Conservation (phyloP, 2,888 invertebrate species). For the Pocota personata region DNA sequence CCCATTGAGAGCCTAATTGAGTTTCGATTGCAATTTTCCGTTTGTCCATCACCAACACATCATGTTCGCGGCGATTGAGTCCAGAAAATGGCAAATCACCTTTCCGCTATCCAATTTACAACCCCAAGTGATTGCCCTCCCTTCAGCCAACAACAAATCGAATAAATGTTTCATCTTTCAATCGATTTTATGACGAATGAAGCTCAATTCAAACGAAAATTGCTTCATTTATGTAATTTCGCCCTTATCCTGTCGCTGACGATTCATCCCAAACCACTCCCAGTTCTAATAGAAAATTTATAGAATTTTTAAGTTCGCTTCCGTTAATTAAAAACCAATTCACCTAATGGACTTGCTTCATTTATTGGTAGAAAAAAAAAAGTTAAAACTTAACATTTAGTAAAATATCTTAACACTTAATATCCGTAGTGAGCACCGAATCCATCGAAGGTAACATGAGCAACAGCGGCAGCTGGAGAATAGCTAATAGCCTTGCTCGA, state of each 20-base stretch:
- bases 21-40: slow-evolving; percentile 58
- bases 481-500: slow-evolving; percentile 78
- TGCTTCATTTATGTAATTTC: slow-evolving; percentile 52
- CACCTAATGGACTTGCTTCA: neutral
- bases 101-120: slow-evolving; percentile 23
- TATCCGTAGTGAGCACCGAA: slow-evolving; percentile 85
- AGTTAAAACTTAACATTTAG: slow-evolving; percentile 46
- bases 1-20: slow-evolving; percentile 52
- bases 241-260: neutral
- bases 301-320: slow-evolving; percentile 52
- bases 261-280: neutral
- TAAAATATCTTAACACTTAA: slow-evolving; percentile 82
- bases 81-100: slow-evolving; percentile 32
- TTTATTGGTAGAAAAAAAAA: slow-evolving; percentile 17
- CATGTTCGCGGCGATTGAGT: slow-evolving; percentile 36
- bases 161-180: slow-evolving; percentile 67
- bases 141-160: slow-evolving; percentile 39
- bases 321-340: neutral
- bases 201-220: slow-evolving; percentile 58
- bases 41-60: slow-evolving; percentile 17
- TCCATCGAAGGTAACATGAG: slow-evolving; percentile 85
- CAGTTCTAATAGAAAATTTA: slow-evolving; percentile 52
- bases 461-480: slow-evolving; percentile 84
- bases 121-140: neutral
- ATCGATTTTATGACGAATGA: slow-evolving; percentile 58